These are phyloP conservation scores for Tipula helvola DNA, from an alignment of 2,888 invertebrate species.

Conservation along the genomic window DNA sequence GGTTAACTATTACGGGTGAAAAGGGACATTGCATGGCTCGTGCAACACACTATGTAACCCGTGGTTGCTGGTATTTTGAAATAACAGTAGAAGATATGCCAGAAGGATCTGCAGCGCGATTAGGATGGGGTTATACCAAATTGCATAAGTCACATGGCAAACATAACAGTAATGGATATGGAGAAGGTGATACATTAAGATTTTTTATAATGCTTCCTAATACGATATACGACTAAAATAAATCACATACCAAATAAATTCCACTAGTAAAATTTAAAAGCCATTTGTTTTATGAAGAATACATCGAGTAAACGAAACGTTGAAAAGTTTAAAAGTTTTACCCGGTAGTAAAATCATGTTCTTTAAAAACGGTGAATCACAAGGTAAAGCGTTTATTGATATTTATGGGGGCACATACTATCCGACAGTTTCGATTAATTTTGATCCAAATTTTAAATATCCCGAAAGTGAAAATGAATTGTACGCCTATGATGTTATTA, in stretches of 20 bases:
- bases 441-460: conserved; percentile 88
- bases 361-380: conserved; percentile 85
- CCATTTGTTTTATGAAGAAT: conserved; percentile 96
- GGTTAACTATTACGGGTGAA: conserved; percentile 87
- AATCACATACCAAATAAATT: conserved; percentile 72
- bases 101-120: conserved; percentile 77
- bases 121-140: conserved; percentile 89
- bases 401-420: conserved; percentile 86
- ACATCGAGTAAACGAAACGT: conserved; percentile 82
- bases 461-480: conserved; percentile 50
- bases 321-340: conserved; percentile 65
- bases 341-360: conserved; percentile 70
- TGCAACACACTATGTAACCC: conserved; percentile 83
- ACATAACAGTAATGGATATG: conserved; percentile 74
- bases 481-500: too few species aligned
- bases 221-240: conserved; percentile 41
- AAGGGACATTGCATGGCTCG: conserved; percentile 94
- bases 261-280: conserved; percentile 97
- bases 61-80: conserved; percentile 95
- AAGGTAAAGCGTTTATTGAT: conserved; percentile 78
- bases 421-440: conserved; percentile 90
- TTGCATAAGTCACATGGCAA: conserved; percentile 39
- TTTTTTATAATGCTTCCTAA: conserved; percentile 74
- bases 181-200: conserved; percentile 86
- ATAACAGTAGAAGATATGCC: conserved; percentile 87